Percentiles rank a stretch among this genome's conserved stretches.
Evolutionary conservation across 2,113 vertebrate species (phyloP).

Genomic region (Tachysurus vachellii): DNA sequence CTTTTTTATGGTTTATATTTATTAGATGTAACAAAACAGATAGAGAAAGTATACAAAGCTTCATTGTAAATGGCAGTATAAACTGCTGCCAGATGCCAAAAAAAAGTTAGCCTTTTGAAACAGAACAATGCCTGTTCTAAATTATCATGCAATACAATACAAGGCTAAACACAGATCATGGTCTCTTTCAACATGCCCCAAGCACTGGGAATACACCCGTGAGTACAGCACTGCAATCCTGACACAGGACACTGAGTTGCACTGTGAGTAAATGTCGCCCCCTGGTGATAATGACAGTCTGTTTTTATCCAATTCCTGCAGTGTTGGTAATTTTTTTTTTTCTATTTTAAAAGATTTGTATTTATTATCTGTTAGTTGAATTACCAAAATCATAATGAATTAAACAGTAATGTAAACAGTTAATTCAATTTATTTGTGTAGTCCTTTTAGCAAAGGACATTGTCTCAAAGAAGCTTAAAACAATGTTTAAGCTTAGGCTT

Average conservation of each 20-base stretch:
- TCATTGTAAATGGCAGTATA: constrained; percentile 23
- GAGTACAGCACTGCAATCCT: background rate
- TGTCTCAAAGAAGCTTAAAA: too few species aligned
- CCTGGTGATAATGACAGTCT: constrained; percentile 33
- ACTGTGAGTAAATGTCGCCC: constrained; percentile 39
- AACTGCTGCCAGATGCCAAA: constrained; percentile 33
- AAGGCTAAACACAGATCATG: constrained; percentile 24
- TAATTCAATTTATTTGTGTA: too few species aligned
- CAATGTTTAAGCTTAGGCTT: too few species aligned
- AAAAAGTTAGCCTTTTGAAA: background rate
- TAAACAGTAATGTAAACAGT: background rate
- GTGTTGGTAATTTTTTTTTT: too few species aligned
- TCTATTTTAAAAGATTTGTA: background rate
- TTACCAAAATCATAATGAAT: background rate
- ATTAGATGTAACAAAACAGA: constrained; percentile 2
- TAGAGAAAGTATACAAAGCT: constrained; percentile 5
- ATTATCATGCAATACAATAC: constrained; percentile 31
- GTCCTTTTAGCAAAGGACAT: too few species aligned
- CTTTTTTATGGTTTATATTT: background rate
- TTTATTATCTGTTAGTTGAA: background rate
- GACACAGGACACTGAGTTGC: background rate
- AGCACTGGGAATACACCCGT: background rate
- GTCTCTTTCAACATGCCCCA: constrained; percentile 28
- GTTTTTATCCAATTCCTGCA: background rate
- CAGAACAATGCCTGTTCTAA: constrained; percentile 22